Evolutionary conservation across 2,888 invertebrate genomes (phyloP).

Genomic region (Erynnis tages): DNA sequence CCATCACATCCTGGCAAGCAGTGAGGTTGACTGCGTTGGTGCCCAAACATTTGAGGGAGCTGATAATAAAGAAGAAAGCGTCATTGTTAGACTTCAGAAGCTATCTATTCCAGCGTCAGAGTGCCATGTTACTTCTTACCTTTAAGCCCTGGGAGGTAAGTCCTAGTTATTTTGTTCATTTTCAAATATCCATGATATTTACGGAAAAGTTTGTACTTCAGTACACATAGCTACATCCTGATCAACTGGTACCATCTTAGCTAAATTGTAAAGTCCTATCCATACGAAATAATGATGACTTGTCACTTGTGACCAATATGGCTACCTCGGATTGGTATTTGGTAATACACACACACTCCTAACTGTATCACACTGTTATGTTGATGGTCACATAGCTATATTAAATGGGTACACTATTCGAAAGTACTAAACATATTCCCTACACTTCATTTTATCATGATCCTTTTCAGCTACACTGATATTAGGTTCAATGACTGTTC

Average conservation of each 20-base stretch:
- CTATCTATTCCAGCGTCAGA: slow-evolving; percentile 96
- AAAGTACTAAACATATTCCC: not conserved
- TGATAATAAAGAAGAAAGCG: slow-evolving; percentile 77
- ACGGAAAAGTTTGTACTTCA: too few species aligned
- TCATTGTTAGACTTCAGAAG: slow-evolving; percentile 95
- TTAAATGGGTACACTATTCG: too few species aligned
- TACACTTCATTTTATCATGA: not conserved
- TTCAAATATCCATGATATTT: not conserved
- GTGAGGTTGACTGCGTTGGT: slow-evolving; percentile 85
- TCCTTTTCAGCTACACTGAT: not conserved
- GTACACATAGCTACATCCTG: too few species aligned
- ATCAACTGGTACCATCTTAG: too few species aligned
- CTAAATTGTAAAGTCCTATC: too few species aligned
- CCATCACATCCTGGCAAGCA: slow-evolving; percentile 92
- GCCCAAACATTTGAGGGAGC: slow-evolving; percentile 77
- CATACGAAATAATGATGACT: too few species aligned
- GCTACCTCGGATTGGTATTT: too few species aligned
- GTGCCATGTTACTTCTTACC: slow-evolving; percentile 88
- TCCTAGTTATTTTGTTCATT: slow-evolving; percentile 45
- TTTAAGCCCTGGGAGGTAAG: slow-evolving; percentile 91
- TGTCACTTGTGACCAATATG: too few species aligned
- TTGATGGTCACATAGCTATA: too few species aligned
- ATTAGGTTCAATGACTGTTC: slow-evolving; percentile 17
- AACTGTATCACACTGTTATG: too few species aligned
- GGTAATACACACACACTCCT: too few species aligned